These are phyloP conservation scores for Charina bottae DNA, from an alignment of 2,113 vertebrate genomes.

Conservation along the genomic window DNA sequence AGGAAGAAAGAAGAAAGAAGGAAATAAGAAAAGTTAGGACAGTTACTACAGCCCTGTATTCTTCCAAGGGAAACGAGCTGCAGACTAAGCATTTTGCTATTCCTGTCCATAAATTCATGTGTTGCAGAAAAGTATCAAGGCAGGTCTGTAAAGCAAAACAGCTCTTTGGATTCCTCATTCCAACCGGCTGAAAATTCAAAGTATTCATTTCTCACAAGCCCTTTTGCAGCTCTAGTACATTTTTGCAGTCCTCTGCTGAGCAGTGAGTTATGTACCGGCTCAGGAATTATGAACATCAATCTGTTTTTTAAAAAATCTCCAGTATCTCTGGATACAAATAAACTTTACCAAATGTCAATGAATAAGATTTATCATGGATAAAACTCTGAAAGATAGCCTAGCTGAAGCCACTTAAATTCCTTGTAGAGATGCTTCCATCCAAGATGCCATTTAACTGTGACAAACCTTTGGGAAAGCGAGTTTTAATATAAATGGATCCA, in stretches of 20 bases:
- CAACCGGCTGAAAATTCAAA: background rate
- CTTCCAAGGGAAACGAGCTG: background rate
- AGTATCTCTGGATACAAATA: background rate
- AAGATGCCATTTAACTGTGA: background rate
- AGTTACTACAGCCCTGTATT: background rate
- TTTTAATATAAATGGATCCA: constrained; percentile 1
- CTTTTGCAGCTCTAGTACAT: background rate
- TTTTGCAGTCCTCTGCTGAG: background rate
- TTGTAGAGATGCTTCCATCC: background rate
- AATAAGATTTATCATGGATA: background rate
- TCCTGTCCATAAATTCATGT: background rate
- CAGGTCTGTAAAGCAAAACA: background rate
- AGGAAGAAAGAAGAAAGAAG: background rate
- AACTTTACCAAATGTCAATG: background rate
- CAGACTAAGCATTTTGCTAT: background rate
- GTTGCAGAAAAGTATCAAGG: background rate
- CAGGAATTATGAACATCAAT: background rate
- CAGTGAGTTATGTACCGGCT: background rate
- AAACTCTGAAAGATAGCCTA: background rate
- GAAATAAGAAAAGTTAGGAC: background rate
- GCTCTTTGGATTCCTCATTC: background rate
- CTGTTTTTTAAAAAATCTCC: background rate
- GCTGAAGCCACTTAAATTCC: background rate
- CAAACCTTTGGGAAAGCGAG: background rate
- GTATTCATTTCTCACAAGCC: background rate